Evolutionary conservation across 2,888 invertebrate genomes (phyloP).

Genomic region (Archips crataeganus): DNA sequence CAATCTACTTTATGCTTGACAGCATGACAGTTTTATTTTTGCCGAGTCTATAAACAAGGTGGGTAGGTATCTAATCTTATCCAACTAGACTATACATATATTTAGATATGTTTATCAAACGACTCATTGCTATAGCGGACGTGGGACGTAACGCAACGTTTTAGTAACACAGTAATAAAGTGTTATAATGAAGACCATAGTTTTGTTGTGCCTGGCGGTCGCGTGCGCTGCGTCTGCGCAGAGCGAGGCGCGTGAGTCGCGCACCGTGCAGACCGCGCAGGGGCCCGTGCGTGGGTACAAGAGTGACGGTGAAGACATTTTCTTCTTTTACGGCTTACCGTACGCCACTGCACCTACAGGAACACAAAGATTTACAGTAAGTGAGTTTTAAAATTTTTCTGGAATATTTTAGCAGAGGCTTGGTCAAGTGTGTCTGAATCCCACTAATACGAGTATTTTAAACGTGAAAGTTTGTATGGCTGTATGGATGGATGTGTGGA

Average conservation of each 20-base stretch:
- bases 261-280: not conserved
- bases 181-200: not conserved
- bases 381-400: not conserved
- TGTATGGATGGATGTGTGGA: no score
- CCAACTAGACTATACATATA: not conserved
- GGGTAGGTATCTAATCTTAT: not conserved
- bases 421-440: no score
- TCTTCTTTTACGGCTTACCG: constrained; percentile 11
- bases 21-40: not conserved
- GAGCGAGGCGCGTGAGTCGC: constrained; percentile 12
- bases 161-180: not conserved
- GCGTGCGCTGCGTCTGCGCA: not conserved
- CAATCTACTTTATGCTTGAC: no score
- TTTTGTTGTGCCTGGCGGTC: not conserved
- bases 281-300: constrained; percentile 12
- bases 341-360: constrained; percentile 15
- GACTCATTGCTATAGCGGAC: not conserved
- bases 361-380: not conserved
- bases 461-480: no score
- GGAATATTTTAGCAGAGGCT: no score
- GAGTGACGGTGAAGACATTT: not conserved
- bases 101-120: not conserved
- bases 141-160: not conserved
- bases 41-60: not conserved
- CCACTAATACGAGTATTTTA: no score